These are phyloP conservation scores for Tadarida brasiliensis DNA, from an alignment of 2,797 vertebrate genomes.

Conservation along the genomic window DNA sequence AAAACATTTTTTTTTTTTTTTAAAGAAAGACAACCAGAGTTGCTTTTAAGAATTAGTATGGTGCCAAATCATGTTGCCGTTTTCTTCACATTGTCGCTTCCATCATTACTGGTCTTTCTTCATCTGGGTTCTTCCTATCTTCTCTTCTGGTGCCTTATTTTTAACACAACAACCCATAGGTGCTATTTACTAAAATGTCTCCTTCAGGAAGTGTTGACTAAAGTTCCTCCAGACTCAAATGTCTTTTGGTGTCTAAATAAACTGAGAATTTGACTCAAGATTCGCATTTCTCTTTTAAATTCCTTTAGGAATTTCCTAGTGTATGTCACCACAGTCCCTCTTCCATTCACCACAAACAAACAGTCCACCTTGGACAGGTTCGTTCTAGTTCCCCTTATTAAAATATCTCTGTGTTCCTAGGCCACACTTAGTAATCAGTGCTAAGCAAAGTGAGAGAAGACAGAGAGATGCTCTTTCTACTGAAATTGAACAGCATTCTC, in stretches of 20 bases:
- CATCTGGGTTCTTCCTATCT: background rate
- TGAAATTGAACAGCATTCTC: background rate
- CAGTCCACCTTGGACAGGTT: background rate
- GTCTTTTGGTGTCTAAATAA: background rate
- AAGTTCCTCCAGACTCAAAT: background rate
- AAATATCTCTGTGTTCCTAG: background rate
- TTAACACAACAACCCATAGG: background rate
- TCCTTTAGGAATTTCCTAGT: background rate
- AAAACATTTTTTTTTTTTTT: too few species aligned
- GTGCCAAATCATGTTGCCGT: background rate
- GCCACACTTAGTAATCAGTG: background rate
- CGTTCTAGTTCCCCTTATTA: background rate
- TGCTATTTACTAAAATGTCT: background rate
- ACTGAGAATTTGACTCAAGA: background rate
- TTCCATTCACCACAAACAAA: background rate
- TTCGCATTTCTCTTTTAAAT: slow-evolving; percentile 37
- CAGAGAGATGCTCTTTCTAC: background rate
- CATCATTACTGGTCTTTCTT: background rate
- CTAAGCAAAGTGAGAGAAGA: background rate
- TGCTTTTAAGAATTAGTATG: background rate
- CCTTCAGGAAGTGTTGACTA: background rate
- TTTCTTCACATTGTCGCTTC: background rate
- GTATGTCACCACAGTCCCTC: background rate
- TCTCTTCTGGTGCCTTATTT: background rate
- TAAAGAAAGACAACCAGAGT: background rate